Evolutionary conservation across 2,113 vertebrate species (phyloP), one percentile per base, ranked within the genome.

Genomic region (Natator depressus): DNA sequence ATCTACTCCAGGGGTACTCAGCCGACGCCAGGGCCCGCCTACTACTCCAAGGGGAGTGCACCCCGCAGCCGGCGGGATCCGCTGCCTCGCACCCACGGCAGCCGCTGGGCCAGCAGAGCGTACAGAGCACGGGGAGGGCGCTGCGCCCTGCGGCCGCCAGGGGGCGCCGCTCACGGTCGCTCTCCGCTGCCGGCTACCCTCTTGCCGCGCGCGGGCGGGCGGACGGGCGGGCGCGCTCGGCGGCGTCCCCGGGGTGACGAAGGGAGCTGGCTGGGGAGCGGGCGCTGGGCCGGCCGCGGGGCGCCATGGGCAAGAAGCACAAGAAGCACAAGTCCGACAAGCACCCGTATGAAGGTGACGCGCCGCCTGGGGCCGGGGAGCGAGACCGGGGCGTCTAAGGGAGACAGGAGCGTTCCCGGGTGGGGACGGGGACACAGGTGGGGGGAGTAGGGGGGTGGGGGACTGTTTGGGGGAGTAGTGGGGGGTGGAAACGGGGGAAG

Each of bases 311-410:
- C 87, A 99, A 99, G 98, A 99, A 99, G 92, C 99, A 99, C 96
- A 99, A 99, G 97, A 99, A 99, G 89, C 99, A 99, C 94, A 99
- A 99, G 98, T 99, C 99, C 80, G 99, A 99, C 55, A 99, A 99
- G 93, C 99, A 99, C 93, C 98, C 98, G 90, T 98, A 98, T 96
- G 99, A 99, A 97, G 99, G 99, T 99, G 98, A 98, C 97, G 86
- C 38, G 90, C 7, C 1, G 17, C 29, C 42, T 5, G 24, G 76
- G 79, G 49, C 31, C 47, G 35, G 59, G 8, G 62, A 22, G 46
- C 20, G 17, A 65, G 55, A 27, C 13, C 10, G 65, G 29, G 75
- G n/a, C 27, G 6, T 35, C 8, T 3, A 10, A 35, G 31, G 5
- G 20, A 76, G 79, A 38, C 49, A 65, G 82, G 29, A 46, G 91